Evolutionary conservation across 2,113 vertebrate species (phyloP), one percentile per base, ranked within the genome.

Genomic region (Labrus mixtus): DNA sequence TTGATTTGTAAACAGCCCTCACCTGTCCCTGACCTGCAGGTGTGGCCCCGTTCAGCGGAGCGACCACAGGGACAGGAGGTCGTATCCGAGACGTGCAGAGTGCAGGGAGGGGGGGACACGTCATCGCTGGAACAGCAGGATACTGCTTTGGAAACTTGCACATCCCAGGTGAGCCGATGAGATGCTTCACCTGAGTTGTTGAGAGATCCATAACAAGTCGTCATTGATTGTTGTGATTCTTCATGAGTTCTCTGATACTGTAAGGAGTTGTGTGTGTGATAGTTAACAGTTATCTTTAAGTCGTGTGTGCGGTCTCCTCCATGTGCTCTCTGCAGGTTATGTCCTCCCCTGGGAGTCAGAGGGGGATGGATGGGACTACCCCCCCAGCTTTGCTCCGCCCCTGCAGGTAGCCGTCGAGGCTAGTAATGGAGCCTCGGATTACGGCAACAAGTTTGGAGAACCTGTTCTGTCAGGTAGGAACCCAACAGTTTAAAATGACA

Each of bases 381-480:
- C 97, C 2, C 81, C 87, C 17, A 96, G 95, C 87, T 97, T 97
- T 22, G 96, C 97, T 17, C 74, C 73, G 0, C 96, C 97, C 0
- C 92, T 98, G 78, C 96, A 98, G 72, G 93, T 98, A 50, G 96
- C 96, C 25, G 91, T 97, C 3, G 95, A 96, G 58, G 97, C 97
- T 86, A 98, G 96, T n/a, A 87, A 97, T 1, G 97, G 97, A 1
- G 96, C 97, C 7, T 98, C 97, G 0, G 97, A 98, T 88, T 98
- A 98, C 0, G 97, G 97, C 68, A 98, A 98, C 92, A 98, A 98
- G 80, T 98, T 98, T 84, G 97, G 97, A 39, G 97, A 98, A 37
- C 97, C 97, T 1, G 95, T 98, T 9, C 86, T 98, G 48, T 93
- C 96, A 45, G 97, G 97, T 97, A 55, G 50, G 45, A 17, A 19